These are phyloP conservation scores for Chelmon rostratus DNA, from an alignment of 2,797 vertebrate species.

Conservation along the genomic window DNA sequence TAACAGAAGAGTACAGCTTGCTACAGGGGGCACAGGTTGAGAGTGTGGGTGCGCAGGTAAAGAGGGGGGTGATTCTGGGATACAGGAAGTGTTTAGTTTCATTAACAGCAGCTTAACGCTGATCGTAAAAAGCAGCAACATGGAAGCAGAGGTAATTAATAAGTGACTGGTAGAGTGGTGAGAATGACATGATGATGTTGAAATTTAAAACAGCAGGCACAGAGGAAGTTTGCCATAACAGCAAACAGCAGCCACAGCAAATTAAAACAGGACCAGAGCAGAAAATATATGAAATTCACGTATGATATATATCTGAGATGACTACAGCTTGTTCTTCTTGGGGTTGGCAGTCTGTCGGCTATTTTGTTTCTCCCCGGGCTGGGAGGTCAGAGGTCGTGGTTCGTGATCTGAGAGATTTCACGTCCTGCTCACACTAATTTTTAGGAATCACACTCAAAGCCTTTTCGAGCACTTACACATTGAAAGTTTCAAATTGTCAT, in stretches of 20 bases:
- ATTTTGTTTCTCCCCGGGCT: no score
- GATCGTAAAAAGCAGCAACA: neutral
- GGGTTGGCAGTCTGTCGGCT: no score
- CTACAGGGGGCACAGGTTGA: no score
- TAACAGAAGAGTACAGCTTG: no score
- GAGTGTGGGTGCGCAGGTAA: no score
- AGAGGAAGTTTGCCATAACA: constrained; percentile 10
- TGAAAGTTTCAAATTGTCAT: neutral
- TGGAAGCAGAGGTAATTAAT: neutral
- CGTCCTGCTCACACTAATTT: neutral
- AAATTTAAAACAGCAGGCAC: constrained; percentile 11
- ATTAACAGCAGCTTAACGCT: neutral
- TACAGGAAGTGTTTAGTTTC: neutral
- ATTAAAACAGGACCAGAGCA: neutral
- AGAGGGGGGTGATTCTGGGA: no score
- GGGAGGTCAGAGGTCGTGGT: no score
- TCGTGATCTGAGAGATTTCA: neutral
- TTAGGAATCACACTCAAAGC: no score
- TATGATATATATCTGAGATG: no score
- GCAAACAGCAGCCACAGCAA: constrained; percentile 19
- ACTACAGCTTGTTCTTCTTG: no score
- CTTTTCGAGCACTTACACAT: no score
- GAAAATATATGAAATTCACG: neutral
- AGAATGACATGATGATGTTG: neutral
- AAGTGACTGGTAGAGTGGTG: neutral